Evolutionary conservation across 2,888 invertebrate genomes (phyloP).

Genomic region (Apodemia duryi): DNA sequence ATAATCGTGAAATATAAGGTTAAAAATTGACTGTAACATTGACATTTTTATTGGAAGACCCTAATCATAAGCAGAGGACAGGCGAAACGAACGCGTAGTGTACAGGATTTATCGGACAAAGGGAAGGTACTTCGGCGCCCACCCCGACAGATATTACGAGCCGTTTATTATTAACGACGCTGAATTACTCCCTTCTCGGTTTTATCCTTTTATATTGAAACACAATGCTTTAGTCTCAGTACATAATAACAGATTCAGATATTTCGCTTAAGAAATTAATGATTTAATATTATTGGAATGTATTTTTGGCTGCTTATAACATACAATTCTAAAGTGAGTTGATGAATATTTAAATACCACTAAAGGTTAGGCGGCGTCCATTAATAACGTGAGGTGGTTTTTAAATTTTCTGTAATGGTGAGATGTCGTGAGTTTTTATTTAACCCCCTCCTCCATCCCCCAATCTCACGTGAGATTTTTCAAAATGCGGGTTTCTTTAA

Average conservation of each 20-base stretch:
- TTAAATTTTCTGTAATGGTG: too few relatives aligned
- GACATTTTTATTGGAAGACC: constrained; percentile 18
- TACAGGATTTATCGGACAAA: constrained; percentile 28
- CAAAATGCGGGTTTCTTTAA: too few relatives aligned
- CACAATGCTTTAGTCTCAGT: constrained; percentile 12
- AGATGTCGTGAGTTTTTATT: too few relatives aligned
- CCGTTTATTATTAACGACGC: constrained; percentile 28
- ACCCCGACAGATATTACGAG: constrained; percentile 25
- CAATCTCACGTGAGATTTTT: too few relatives aligned
- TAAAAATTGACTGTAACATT: constrained; percentile 10
- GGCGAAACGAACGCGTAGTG: constrained; percentile 23
- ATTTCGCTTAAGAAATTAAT: constrained; percentile 4
- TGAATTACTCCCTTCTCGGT: constrained; percentile 18
- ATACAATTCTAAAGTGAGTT: too few relatives aligned
- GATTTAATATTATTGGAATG: neutral
- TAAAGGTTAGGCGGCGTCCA: too few relatives aligned
- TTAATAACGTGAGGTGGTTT: too few relatives aligned
- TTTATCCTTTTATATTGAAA: constrained; percentile 6
- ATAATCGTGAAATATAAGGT: too few relatives aligned
- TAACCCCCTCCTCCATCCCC: too few relatives aligned
- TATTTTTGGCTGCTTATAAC: neutral
- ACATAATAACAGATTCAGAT: constrained; percentile 15
- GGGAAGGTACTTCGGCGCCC: constrained; percentile 20
- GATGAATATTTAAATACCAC: too few relatives aligned
- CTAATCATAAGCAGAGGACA: constrained; percentile 26